Evolutionary conservation across 2,113 vertebrate species (phyloP).

Genomic region (Tricholaema leucomelas): DNA sequence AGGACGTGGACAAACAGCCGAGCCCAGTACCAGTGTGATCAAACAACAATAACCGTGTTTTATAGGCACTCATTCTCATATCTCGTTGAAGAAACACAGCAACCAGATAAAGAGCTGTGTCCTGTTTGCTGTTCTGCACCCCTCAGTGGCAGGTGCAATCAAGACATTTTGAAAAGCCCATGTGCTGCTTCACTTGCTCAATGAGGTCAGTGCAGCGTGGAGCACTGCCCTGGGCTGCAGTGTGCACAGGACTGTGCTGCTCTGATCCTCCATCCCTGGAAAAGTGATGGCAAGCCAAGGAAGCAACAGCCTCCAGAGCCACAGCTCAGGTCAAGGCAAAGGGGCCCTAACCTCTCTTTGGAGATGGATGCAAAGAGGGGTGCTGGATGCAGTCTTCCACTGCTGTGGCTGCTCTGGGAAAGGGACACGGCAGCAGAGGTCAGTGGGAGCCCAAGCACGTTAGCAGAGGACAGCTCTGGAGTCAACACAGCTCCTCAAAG

Average conservation of each 20-base stretch:
- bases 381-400: neutral
- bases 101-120: neutral
- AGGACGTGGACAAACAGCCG: neutral
- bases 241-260: neutral
- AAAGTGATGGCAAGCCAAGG: neutral
- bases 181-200: neutral
- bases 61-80: slow-evolving; percentile 25
- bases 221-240: neutral
- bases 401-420: neutral
- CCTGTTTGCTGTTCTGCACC: neutral
- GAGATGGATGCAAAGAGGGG: neutral
- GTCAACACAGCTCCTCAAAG: too few species aligned
- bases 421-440: neutral
- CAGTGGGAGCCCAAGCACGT: rapidly evolving
- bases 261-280: neutral
- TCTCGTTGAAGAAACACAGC: neutral
- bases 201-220: neutral
- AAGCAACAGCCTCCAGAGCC: neutral
- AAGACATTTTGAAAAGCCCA: neutral
- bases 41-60: slow-evolving; percentile 13
- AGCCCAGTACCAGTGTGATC: neutral
- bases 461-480: neutral
- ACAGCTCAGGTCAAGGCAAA: neutral
- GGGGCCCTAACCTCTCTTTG: neutral
- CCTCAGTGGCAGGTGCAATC: neutral